These are phyloP conservation scores for Dicaeum eximium DNA, from an alignment of 2,113 vertebrate species.

Conservation along the genomic window DNA sequence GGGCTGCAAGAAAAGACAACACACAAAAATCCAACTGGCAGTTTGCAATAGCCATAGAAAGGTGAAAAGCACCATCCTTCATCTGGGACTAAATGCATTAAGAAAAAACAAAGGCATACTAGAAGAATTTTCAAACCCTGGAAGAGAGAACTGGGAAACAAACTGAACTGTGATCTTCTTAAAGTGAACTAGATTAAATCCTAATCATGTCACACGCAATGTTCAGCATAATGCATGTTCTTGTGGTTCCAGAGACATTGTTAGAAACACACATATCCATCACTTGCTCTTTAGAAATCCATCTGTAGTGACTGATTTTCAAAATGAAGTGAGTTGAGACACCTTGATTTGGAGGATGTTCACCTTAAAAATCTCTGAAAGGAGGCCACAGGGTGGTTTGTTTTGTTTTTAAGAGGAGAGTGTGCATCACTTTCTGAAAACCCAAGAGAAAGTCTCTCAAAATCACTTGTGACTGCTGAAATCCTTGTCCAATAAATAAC, in stretches of 20 bases:
- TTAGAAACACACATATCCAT: neutral
- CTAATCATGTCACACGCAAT: neutral
- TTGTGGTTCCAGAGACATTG: neutral
- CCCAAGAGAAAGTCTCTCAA: neutral
- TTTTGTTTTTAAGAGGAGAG: neutral
- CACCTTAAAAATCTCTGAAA: neutral
- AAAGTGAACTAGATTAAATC: neutral
- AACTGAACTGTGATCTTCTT: neutral
- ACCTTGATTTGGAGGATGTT: neutral
- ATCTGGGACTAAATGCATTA: neutral
- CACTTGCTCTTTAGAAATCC: neutral
- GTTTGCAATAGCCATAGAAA: neutral
- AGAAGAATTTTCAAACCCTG: neutral
- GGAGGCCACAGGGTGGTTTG: accelerated
- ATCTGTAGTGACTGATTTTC: neutral
- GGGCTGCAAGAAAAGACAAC: neutral
- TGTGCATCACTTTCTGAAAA: neutral
- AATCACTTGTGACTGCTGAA: neutral
- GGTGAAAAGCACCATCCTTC: neutral
- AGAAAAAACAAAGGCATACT: neutral
- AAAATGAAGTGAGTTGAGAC: neutral
- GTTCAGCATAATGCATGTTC: neutral
- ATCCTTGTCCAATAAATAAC: neutral
- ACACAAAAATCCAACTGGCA: neutral
- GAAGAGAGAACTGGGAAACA: neutral